phyloP scores from a whole-genome alignment of 53 echinoderm and acorn worm genomes.

The Crossaster papposus region DNA sequence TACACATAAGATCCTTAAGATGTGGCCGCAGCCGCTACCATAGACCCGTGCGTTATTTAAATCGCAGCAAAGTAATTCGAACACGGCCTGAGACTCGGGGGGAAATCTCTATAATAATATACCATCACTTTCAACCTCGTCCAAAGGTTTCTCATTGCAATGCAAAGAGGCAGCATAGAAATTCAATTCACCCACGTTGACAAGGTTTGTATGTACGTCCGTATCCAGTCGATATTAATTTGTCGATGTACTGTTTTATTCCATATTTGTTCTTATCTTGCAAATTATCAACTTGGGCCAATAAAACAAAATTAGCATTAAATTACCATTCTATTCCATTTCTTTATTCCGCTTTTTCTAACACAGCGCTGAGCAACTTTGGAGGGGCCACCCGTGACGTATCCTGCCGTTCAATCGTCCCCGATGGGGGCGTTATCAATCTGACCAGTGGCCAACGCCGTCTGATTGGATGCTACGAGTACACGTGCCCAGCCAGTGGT shows the following conservation, averaged over 20 bases:
- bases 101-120: too few species aligned
- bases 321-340: background rate
- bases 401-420: conserved; percentile 16
- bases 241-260: too few species aligned
- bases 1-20: too few species aligned
- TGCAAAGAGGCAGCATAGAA: background rate
- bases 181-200: too few species aligned
- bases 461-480: conserved; percentile 26
- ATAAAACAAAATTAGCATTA: background rate
- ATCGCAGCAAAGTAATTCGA: too few species aligned
- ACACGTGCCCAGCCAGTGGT: conserved; percentile 37
- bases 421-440: background rate
- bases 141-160: background rate
- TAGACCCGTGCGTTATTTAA: too few species aligned
- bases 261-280: too few species aligned
- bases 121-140: background rate
- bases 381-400: background rate
- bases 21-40: too few species aligned
- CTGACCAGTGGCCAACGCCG: conserved; percentile 13
- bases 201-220: background rate
- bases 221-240: background rate
- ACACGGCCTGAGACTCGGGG: too few species aligned
- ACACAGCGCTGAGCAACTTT: conserved; percentile 18
- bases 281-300: background rate
- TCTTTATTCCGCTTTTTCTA: background rate